Base-by-base conservation (phyloP, 2,888 invertebrate species). In the Cloeon dipterum region DNA sequence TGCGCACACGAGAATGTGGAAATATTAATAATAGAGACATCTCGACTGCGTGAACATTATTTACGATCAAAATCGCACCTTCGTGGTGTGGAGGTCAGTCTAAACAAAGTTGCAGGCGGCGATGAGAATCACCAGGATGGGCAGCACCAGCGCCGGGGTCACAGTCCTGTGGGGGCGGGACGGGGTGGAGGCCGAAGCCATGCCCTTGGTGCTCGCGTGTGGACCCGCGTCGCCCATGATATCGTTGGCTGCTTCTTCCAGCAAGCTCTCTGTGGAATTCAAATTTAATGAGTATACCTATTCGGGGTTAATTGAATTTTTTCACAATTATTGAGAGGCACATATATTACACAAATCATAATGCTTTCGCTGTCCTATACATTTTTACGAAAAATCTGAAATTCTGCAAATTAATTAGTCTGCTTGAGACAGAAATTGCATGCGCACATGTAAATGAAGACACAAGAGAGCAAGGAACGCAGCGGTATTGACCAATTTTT, bases 251-350 rank as follows among this genome's bases (percentile, higher is more conserved):
- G 26, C 38, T 13, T 38, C 38, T 3, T 32, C 32, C 18, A 33
- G 33, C 10, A 37, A 20, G 10, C 25, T 25, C 38, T 38, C 38
- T 38, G 38, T 19, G 32, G 32, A n/a, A n/a, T n/a, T n/a, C n/a
- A n/a, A n/a, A n/a, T n/a, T 14, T 14, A 10, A 13, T 32, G n/a
- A 3, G 3, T n/a, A 14, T 3, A 10, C 3, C n/a, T n/a, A n/a
- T 25, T 25, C n/a, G n/a, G 2, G 10, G 3, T 10, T 10, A 3
- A 10, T 10, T 3, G 10, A 25, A 10, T 25, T n/a, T 25, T 3
- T n/a, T 32, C 16, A 2, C 8, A 32, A 11, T 13, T 16, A 17
- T 17, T 17, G 17, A 2, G 3, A 3, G 17, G 17, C 17, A 3
- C 17, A 17, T 17, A 17, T 17, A 3, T 17, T 2, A n/a, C n/a